Evolutionary conservation across 2,888 invertebrate genomes (phyloP).

Genomic region (Parochlus steinenii): DNA sequence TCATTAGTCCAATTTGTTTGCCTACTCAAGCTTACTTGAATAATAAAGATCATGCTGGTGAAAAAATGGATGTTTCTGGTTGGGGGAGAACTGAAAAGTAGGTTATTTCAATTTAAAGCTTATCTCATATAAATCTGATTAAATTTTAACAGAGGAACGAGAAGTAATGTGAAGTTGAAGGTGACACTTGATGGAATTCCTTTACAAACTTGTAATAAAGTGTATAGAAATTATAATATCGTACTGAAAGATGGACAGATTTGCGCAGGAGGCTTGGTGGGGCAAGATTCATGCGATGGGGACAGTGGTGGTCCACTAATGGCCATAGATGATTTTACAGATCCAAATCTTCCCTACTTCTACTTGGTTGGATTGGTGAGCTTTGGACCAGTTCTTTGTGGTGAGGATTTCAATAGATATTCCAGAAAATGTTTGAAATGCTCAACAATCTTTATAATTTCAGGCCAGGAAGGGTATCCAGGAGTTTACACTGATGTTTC

Average conservation of each 20-base stretch:
- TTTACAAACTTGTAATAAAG: slow-evolving; percentile 30
- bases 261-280: slow-evolving; percentile 3
- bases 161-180: slow-evolving; percentile 37
- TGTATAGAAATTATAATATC: slow-evolving; percentile 25
- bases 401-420: slow-evolving; percentile 19
- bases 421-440: slow-evolving; percentile 36
- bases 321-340: slow-evolving; percentile 14
- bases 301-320: slow-evolving; percentile 50
- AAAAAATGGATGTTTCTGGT: not conserved
- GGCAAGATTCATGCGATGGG: slow-evolving; percentile 33
- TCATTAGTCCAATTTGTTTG: not conserved
- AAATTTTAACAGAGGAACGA: no score
- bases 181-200: slow-evolving; percentile 32
- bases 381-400: slow-evolving; percentile 1
- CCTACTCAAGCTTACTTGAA: not conserved
- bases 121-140: no score
- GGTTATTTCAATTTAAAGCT: not conserved
- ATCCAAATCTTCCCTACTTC: not conserved
- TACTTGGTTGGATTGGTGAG: slow-evolving; percentile 1
- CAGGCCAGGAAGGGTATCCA: slow-evolving; percentile 36
- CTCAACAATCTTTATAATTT: slow-evolving; percentile 30
- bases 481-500: slow-evolving; percentile 52
- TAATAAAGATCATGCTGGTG: not conserved
- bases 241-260: not conserved
- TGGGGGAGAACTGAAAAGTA: not conserved